Evolutionary conservation across 2,113 vertebrate species (phyloP).

Genomic region (Phrynosoma platyrhinos): DNA sequence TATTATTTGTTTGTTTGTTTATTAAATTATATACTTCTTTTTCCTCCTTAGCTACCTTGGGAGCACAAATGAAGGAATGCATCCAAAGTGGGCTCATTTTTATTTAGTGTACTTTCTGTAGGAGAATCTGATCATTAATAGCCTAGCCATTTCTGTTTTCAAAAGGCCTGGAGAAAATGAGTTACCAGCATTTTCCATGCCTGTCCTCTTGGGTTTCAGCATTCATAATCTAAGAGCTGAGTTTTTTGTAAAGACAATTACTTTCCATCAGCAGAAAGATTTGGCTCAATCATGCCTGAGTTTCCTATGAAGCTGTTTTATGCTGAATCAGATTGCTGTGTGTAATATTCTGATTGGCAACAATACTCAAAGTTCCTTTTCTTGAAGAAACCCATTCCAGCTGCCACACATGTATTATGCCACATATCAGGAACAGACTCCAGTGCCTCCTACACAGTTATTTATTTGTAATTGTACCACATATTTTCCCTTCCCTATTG

Average conservation of each 20-base stretch:
- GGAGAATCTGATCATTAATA: slow-evolving; percentile 14
- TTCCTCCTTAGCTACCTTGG: background rate
- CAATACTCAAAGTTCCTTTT: background rate
- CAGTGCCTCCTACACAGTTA: no score
- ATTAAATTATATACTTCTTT: background rate
- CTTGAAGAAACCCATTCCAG: background rate
- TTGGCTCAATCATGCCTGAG: background rate
- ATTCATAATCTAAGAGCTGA: slow-evolving; percentile 19
- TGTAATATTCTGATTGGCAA: background rate
- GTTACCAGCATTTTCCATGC: slow-evolving; percentile 46
- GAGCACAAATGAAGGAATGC: background rate
- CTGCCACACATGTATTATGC: background rate
- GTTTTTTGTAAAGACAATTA: background rate
- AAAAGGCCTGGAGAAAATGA: background rate
- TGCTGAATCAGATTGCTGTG: background rate
- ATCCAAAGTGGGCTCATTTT: slow-evolving; percentile 48
- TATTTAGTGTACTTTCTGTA: slow-evolving; percentile 33
- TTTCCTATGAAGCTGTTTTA: background rate
- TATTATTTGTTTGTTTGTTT: background rate
- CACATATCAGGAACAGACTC: no score
- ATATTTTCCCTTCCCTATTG: no score
- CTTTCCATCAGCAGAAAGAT: slow-evolving; percentile 10
- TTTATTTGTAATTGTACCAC: no score
- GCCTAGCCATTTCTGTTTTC: background rate
- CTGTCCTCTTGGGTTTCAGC: background rate